phyloP scores from a whole-genome alignment of 2,888 invertebrate species.

The Archaeoteleia sp. region DNA sequence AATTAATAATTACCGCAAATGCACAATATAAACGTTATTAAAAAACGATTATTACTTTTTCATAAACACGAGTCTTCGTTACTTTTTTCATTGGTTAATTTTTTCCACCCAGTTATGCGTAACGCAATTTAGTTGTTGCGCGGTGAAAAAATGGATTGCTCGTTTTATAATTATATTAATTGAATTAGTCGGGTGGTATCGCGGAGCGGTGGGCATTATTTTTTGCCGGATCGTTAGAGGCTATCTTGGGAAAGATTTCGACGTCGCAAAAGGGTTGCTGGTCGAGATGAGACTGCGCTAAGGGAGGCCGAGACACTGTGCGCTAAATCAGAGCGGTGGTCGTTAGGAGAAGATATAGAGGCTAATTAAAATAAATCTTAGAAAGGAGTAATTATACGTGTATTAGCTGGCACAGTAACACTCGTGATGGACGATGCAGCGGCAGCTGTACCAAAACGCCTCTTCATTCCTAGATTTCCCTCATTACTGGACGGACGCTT shows the following conservation, averaged over 20 bases:
- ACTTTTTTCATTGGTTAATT: too few relatives aligned
- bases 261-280: conserved; percentile 50
- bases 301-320: conserved; percentile 62
- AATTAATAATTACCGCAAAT: too few relatives aligned
- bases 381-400: conserved; percentile 75
- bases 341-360: conserved; percentile 74
- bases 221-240: conserved; percentile 51
- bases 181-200: too few relatives aligned
- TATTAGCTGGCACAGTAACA: conserved; percentile 71
- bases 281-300: conserved; percentile 44
- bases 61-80: too few relatives aligned
- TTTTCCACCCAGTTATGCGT: too few relatives aligned
- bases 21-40: too few relatives aligned
- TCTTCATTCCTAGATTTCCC: conserved; percentile 75
- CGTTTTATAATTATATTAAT: too few relatives aligned
- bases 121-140: too few relatives aligned
- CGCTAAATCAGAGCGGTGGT: conserved; percentile 69
- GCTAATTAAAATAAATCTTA: conserved; percentile 75
- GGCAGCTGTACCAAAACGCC: conserved; percentile 75
- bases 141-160: too few relatives aligned
- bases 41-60: too few relatives aligned
- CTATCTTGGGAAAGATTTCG: conserved; percentile 53
- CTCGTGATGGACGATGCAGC: conserved; percentile 73
- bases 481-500: conserved; percentile 70
- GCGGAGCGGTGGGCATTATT: conserved; percentile 14